Evolutionary conservation across 1,140 invertebrate genomes (phyloP).

Genomic region (Pteromalus puparum): DNA sequence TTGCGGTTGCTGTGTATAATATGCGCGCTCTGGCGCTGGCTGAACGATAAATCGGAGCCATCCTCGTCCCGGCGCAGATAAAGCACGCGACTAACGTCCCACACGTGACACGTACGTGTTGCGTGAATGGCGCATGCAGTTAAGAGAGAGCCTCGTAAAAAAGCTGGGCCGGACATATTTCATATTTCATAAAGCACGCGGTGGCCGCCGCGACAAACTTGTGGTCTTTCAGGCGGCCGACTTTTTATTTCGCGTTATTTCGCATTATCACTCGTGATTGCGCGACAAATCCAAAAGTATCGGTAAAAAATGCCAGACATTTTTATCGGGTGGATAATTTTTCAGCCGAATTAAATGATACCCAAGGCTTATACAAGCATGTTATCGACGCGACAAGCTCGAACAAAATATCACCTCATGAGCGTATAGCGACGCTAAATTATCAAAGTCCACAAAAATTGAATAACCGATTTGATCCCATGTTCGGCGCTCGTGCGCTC

Average conservation of each 20-base stretch:
- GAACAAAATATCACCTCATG: neutral
- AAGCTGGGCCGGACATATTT: neutral
- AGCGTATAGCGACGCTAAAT: constrained; percentile 7
- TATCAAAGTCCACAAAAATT: constrained; percentile 31
- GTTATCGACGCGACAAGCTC: too few species aligned
- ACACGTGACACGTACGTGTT: constrained; percentile 19
- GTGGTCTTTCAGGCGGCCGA: too few species aligned
- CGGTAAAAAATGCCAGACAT: too few species aligned
- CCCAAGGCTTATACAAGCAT: too few species aligned
- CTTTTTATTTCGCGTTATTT: too few species aligned
- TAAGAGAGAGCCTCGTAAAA: constrained; percentile 19
- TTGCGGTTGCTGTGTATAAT: neutral
- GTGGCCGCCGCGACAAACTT: too few species aligned
- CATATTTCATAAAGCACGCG: neutral
- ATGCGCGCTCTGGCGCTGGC: neutral
- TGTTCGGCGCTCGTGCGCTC: neutral
- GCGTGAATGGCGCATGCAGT: constrained; percentile 25
- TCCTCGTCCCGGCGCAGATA: constrained; percentile 7
- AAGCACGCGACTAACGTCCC: constrained; percentile 32
- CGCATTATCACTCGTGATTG: too few species aligned
- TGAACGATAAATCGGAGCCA: constrained; percentile 10
- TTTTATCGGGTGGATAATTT: neutral
- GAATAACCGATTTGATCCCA: constrained; percentile 24
- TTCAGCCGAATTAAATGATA: neutral
- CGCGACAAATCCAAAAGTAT: too few species aligned